A percentile compares a stretch with the other conserved stretches of the same genome.
Conservation (phyloP, 2,113 vertebrate species). For the Chionomys nivalis region DNA sequence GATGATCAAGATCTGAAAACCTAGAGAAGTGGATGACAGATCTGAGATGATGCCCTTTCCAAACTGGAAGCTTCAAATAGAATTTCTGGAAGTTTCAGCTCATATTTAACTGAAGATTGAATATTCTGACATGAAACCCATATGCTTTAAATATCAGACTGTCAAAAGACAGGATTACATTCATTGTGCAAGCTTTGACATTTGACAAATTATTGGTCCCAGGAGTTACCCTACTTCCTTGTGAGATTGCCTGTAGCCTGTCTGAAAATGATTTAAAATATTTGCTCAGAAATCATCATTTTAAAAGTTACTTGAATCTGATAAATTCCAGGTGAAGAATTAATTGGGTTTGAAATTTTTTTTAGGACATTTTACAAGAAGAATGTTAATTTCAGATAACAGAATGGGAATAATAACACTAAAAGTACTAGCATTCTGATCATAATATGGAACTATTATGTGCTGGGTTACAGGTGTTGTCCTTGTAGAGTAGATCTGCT, state of each 20-base stretch:
- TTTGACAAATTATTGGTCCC: slow-evolving; percentile 55
- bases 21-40: neutral
- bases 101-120: neutral
- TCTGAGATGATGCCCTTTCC: slow-evolving; percentile 32
- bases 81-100: slow-evolving; percentile 43
- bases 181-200: neutral
- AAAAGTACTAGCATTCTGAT: neutral
- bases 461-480: neutral
- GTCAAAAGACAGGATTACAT: slow-evolving; percentile 54
- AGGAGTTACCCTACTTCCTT: neutral
- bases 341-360: neutral
- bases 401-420: neutral
- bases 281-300: slow-evolving; percentile 11
- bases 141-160: neutral
- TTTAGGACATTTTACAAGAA: neutral
- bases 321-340: slow-evolving; percentile 27
- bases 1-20: slow-evolving; percentile 32
- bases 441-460: neutral
- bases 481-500: neutral
- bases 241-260: neutral
- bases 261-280: slow-evolving; percentile 59
- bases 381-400: neutral
- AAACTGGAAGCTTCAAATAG: neutral
- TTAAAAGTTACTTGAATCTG: slow-evolving; percentile 33
- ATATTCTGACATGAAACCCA: slow-evolving; percentile 14